A percentile compares a stretch with the other conserved stretches of the same genome.
Conservation (phyloP, 2,888 invertebrate species). For the Cremastinae sp. region DNA sequence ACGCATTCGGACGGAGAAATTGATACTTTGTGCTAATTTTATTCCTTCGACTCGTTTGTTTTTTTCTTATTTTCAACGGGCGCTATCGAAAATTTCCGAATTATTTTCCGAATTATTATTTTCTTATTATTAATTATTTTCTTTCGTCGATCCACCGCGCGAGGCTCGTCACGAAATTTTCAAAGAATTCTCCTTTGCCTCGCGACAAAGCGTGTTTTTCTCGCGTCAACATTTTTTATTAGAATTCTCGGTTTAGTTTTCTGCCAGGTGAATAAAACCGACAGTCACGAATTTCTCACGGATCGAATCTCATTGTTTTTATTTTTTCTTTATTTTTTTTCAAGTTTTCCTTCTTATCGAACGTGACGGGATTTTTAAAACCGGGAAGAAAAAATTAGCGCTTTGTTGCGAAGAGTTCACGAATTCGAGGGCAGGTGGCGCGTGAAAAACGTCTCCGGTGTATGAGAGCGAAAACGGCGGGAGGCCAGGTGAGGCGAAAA, state of each 20-base stretch:
- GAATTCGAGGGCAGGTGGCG: conserved; percentile 31
- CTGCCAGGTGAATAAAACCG: too few species aligned
- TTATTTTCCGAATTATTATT: neutral
- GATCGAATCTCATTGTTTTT: too few species aligned
- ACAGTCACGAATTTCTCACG: too few species aligned
- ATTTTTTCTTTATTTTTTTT: too few species aligned
- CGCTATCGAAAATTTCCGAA: neutral
- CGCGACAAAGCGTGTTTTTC: too few species aligned
- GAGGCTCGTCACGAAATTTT: too few species aligned
- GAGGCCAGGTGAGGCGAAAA: conserved; percentile 40
- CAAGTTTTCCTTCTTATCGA: too few species aligned
- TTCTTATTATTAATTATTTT: neutral
- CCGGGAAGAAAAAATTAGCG: neutral
- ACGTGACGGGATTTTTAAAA: neutral
- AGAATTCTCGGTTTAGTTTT: too few species aligned
- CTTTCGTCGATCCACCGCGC: too few species aligned
- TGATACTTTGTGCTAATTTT: conserved; percentile 27
- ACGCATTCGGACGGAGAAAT: conserved; percentile 17
- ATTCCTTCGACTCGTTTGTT: conserved; percentile 38
- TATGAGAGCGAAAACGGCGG: neutral
- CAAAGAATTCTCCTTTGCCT: too few species aligned
- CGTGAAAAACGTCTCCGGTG: neutral
- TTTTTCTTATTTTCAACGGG: conserved; percentile 5
- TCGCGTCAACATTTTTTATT: too few species aligned
- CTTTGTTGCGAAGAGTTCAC: neutral